Evolutionary conservation across 2,888 invertebrate species (phyloP).

Genomic region (Dryobota labecula): DNA sequence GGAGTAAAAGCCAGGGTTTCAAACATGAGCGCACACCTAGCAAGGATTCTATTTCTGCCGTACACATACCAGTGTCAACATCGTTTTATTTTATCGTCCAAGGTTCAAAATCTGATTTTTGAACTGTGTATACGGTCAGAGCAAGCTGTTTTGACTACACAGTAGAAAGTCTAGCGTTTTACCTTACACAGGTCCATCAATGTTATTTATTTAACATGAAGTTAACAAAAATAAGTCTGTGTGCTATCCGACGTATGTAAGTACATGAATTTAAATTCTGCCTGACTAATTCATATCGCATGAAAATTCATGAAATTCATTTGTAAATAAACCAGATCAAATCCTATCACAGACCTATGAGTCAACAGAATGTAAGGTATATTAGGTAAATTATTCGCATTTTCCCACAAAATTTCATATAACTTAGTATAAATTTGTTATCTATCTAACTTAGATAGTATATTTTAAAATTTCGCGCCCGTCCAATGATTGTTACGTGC

Average conservation of each 20-base stretch:
- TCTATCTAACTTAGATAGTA: neutral
- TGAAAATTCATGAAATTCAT: neutral
- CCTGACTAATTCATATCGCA: neutral
- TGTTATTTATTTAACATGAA: conserved; percentile 18
- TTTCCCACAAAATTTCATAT: neutral
- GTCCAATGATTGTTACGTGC: neutral
- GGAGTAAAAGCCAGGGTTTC: conserved; percentile 33
- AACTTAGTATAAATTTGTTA: too few relatives aligned
- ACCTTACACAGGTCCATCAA: neutral
- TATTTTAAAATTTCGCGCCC: neutral
- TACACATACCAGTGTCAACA: conserved; percentile 20
- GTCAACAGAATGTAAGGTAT: neutral
- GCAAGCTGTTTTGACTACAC: neutral
- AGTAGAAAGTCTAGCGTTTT: neutral
- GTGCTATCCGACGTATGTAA: conserved; percentile 38
- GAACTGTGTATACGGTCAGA: neutral
- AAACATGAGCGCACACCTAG: neutral
- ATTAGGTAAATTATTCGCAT: neutral
- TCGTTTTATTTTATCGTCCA: conserved; percentile 41
- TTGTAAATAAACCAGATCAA: neutral
- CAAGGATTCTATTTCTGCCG: conserved; percentile 34
- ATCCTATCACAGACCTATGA: neutral
- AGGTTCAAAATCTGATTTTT: conserved; percentile 37
- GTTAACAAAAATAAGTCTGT: conserved; percentile 15
- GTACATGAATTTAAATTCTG: conserved; percentile 3